Base-by-base conservation (phyloP, 2,888 invertebrate genomes). In the Noctua janthina region DNA sequence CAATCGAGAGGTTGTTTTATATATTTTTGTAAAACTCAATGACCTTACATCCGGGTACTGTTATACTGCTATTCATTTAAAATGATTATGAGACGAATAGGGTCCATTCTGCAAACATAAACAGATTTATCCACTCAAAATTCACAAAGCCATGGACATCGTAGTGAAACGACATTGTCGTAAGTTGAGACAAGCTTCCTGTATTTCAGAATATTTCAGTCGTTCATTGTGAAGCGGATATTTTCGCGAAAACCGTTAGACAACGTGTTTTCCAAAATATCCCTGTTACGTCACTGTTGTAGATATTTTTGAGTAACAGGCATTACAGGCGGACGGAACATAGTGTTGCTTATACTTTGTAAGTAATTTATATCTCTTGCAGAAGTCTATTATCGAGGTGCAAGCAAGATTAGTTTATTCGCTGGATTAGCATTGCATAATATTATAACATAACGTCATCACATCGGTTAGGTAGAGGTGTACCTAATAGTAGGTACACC, bases 151-250 rank as follows among this genome's bases (percentile, higher is more conserved):
- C 79, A 79, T 84, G 77, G 84, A 75, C 74, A 85, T 76, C 29
- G 59, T 35, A 75, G 66, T 74, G 46, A 74, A 84, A 70, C n/a
- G 79, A 85, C 84, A 88, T 77, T 83, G 85, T 83, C 66, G 81
- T 75, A 82, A 85, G 83, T 85, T 84, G 82, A 64, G 77, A 83
- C 75, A 82, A 85, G 82, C 87, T 89, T 90, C 84, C 88, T 87
- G 87, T 84, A 79, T 90, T 89, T 82, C 75, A 83, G 84, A 89
- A 88, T 89, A 89, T 89, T 88, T 85, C 76, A 87, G 77, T 77
- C 77, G 71, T 73, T 70, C 79, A 78, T 81, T 83, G 74, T 90
- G 78, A 46, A 49, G 70, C 77, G 78, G 68, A 85, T 87, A 88
- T 87, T 90, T 90, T 91, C 70, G 43, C 23, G 69, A 80, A 76